Evolutionary conservation across 2,888 invertebrate genomes (phyloP).

Genomic region (Homarus gammarus): DNA sequence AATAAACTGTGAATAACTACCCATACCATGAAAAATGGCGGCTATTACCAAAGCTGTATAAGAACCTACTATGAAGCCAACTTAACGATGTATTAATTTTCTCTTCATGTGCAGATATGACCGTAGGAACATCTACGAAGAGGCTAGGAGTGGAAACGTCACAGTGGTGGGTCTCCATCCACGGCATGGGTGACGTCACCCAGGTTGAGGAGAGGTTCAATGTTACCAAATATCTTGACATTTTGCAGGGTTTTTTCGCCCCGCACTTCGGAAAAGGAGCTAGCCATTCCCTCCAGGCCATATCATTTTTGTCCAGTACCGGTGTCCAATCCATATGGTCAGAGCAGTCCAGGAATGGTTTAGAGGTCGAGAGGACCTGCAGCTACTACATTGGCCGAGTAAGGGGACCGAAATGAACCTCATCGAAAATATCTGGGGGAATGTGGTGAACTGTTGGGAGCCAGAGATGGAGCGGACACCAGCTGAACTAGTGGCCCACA

Average conservation of each 20-base stretch:
- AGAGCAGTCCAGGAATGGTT: slow-evolving; percentile 30
- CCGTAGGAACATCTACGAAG: no score
- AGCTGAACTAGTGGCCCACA: no score
- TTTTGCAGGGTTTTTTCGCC: slow-evolving; percentile 10
- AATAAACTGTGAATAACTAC: no score
- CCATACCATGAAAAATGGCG: no score
- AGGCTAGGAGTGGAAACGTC: no score
- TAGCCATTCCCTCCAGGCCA: slow-evolving; percentile 5
- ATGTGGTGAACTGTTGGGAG: neutral
- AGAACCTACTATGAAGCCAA: no score
- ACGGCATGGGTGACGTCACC: no score
- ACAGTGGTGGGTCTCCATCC: no score
- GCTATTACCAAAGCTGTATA: no score
- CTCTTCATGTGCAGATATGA: no score
- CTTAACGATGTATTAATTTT: no score
- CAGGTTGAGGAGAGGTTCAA: neutral
- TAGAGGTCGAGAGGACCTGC: neutral
- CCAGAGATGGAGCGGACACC: slow-evolving; percentile 5
- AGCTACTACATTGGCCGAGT: neutral
- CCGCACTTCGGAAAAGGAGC: neutral
- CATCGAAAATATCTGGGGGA: slow-evolving; percentile 14
- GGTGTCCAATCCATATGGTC: slow-evolving; percentile 9
- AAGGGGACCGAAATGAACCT: slow-evolving; percentile 16
- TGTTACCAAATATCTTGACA: slow-evolving; percentile 7
- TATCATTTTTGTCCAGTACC: slow-evolving; percentile 3